Evolutionary conservation across 92 coral and sea anemone species (phyloP), one percentile per base, ranked within the genome.

Genomic region (Palythoa caribaeorum): DNA sequence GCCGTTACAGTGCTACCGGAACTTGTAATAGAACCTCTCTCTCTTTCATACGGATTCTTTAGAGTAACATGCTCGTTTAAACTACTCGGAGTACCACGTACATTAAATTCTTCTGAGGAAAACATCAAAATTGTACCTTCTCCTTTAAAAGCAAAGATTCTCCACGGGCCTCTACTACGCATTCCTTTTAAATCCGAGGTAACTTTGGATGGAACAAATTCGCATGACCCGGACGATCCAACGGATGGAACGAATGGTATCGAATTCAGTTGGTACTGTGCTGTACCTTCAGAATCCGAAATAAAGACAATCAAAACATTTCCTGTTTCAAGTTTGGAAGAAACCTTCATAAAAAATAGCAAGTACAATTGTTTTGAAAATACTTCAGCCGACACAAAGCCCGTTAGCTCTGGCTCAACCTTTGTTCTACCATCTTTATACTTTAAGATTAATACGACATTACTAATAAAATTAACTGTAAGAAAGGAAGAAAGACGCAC

Each of bases 171-270:
- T 19, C 44, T 81, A 40, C 16, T 81, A 14, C 86, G 86, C 40
- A 36, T 66, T 11, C 71, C 86, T 19, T 54, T 81, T 17, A 51
- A 71, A 44, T 10, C 47, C 48, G 62, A 12, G 11, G 75, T 68
- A 14, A 81, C 86, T 14, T 66, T 81, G 28, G 86, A 81, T 44
- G 76, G 75, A 20, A 60, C 86, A 2, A 6, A 53, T 9, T 81
- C 86, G n/a, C 54, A 65, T 10, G 86, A 81, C 47, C 86, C 86
- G 5, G 86, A 81, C 71, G 86, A 81, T 14, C 76, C 86, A 44
- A 20, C n/a, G 9, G 12, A 38, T 2, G 74, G 76, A 39, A 66
- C 51, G 14, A 65, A 0, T 66, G 86, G 47, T 13, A 81, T 81
- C 5, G 39, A 20, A 3, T 68, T 81, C 9, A 11, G 16, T 1